Base-by-base conservation (phyloP, 2,888 invertebrate species). In the Drosophila dives region DNA sequence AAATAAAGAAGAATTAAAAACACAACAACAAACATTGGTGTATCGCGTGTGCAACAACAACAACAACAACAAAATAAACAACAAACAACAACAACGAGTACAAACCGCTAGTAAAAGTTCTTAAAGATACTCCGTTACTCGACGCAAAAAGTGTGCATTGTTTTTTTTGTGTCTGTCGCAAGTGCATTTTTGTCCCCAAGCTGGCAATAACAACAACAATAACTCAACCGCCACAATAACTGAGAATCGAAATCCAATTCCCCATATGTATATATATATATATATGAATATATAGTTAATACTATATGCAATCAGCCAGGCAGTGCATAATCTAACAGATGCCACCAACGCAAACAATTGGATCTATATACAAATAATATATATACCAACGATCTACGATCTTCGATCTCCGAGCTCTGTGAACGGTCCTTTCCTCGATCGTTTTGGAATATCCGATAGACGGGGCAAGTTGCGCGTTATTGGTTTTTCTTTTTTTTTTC, bases 401-500 rank as follows among this genome's bases (percentile, higher is more conserved):
- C 38, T 17, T 1, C 20, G 42, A 55, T 32, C 54, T 56, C 26
- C 70, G 64, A 76, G 49, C 71, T 66, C 60, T 36, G 36, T 23
- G 53, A 61, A 34, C 55, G 55, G 51, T 53, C 7, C 36, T 53
- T 17, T 40, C 15, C 11, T 61, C 36, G 48, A 50, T 64, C 64
- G 50, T 23, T 77, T 75, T 75, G 75, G 75, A 75, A 75, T 75
- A 77, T 75, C 58, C 62, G 61, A 17, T 56, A 60, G 56, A 72
- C 48, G 26, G 53, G 67, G 58, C 64, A 62, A 40, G 66, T 61
- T 68, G 53, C 75, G 64, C 62, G 77, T 65, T 62, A 65, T 75
- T 69, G 76, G 59, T 70, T 83, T 86, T 82, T 81, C 45, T 33
- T 53, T 26, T 36, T 82, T 80, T 83, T 83, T 81, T 86, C 62